Base-by-base conservation (phyloP, 2,888 invertebrate species). In the Balanococcus diminutus region DNA sequence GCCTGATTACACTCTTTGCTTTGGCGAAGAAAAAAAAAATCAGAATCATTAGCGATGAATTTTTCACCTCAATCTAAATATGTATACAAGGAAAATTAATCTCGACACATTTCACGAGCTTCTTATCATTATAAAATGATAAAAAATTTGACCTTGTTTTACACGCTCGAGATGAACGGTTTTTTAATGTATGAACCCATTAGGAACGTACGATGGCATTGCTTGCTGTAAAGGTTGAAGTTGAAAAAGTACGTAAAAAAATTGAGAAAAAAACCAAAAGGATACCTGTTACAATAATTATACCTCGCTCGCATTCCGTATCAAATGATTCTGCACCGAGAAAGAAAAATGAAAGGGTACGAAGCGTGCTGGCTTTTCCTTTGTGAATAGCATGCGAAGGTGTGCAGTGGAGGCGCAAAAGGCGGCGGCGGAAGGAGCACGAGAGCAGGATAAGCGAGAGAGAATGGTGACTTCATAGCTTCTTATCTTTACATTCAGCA, bases 401-500 rank as follows among this genome's bases (percentile, higher is more conserved):
- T 56, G 56, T 22, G 42, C 42, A 11, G n/a, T n/a, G n/a, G 16
- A 25, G 67, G 28, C 22, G 19, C 61, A 1, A 11, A 67, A 67
- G 16, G 28, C 14, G 67, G 31, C 1, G 16, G 22, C 28, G 67
- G 28, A 67, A 22, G n/a, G 61, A n/a, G 9, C 9, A 22, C 61
- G n/a, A n/a, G n/a, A n/a, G 61, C 22, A 25, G 61, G 61, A 2
- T 16, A 46, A 46, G 19, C 56, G 56, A n/a, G 19, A 56, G 39
- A 25, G 67, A 11, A 46, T 36, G 72, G 75, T 42, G 84, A 84
- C 84, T 67, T 72, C 39, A 36, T 67, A 84, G 84, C 84, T 84
- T 72, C 84, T 84, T 84, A 84, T 84, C 84, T 84, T 72, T n/a
- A 31, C 67, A 84, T 84, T 84, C 84, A 46, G 84, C 84, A 84